These are phyloP conservation scores for Caenorhabditis drosophilae DNA, from an alignment of 2,888 invertebrate species.

Conservation along the genomic window DNA sequence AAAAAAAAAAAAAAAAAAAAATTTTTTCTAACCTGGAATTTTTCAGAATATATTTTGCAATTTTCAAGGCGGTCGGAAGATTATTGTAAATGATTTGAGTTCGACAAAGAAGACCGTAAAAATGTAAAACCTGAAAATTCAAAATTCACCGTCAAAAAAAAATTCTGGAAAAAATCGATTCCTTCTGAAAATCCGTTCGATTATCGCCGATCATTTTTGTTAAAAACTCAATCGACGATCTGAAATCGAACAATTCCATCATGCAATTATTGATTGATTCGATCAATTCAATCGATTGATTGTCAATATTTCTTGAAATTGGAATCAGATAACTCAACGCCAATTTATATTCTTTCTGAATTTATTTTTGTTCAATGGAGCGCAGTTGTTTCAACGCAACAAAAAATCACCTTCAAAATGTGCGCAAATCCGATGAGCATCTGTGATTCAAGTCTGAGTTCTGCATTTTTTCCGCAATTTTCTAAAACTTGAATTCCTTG, in stretches of 20 bases:
- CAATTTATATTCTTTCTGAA: no score
- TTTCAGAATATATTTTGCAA: conserved; percentile 19
- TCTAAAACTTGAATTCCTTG: no score
- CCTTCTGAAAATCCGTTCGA: conserved; percentile 6
- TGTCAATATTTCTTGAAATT: conserved; percentile 10
- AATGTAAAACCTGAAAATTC: conserved; percentile 19
- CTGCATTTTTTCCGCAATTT: no score
- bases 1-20: no score
- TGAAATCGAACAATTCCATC: conserved; percentile 23
- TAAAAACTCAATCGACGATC: conserved; percentile 25
- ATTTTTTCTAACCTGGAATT: no score
- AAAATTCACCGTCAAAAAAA: not conserved
- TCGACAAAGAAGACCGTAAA: conserved; percentile 28
- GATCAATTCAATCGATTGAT: conserved; percentile 13
- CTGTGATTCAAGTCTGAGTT: no score
- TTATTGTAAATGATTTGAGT: conserved; percentile 27
- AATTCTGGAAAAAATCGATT: conserved; percentile 8
- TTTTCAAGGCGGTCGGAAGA: conserved; percentile 22
- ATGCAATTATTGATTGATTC: conserved; percentile 19
- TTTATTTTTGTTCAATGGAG: no score
- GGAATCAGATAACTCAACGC: conserved; percentile 19
- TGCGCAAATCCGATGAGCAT: no score
- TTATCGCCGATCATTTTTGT: conserved; percentile 12
- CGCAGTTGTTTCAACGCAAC: no score
- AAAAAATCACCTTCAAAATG: no score